Base-by-base conservation (phyloP, 1,140 invertebrate species). In the Cydia amplana region DNA sequence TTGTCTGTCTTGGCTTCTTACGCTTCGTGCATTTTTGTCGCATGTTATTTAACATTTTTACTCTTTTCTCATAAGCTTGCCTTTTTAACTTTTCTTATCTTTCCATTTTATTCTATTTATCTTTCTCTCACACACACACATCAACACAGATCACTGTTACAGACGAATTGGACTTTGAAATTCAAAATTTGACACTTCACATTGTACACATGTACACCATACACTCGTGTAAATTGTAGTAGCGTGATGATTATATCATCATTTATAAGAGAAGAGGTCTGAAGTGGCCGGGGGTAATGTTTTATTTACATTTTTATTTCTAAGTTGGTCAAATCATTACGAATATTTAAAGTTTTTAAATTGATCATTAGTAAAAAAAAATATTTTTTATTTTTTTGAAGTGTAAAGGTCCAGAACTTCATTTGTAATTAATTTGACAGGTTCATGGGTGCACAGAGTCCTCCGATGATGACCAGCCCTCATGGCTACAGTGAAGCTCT, bases 381-480 rank as follows among this genome's bases (percentile, higher is more conserved):
- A n/a, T 64, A 25, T 51, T 65, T 25, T 77, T 74, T 80, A 76
- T 72, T 73, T 23, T 73, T 14, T 51, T 76, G 76, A 74, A 16
- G 32, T 46, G 28, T 63, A 12, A 78, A 73, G 74, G 72, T 51
- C n/a, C 14, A 60, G 74, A 43, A 23, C 36, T 74, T 74, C 40
- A 78, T 46, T 73, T 20, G 49, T 72, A 49, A 49, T 49, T 36
- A 74, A 67, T 73, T 81, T 64, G 51, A 76, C 85, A 93, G 93
- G 77, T 93, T 93, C 78, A 91, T 93, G 92, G 92, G 92, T 79
- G 91, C 92, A 46, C 93, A 93, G 79, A 93, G 92, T 81, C 93
- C 92, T 64, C 91, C 93, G 73, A 93, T 93, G 88, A 86, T 93
- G 84, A 93, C 92, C 36, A 93, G 92, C 76, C 93, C 93, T 43